Evolutionary conservation across 2,888 invertebrate genomes (phyloP), one percentile per base, ranked within the genome.

Genomic region (Zaprionus obscuricornis): DNA sequence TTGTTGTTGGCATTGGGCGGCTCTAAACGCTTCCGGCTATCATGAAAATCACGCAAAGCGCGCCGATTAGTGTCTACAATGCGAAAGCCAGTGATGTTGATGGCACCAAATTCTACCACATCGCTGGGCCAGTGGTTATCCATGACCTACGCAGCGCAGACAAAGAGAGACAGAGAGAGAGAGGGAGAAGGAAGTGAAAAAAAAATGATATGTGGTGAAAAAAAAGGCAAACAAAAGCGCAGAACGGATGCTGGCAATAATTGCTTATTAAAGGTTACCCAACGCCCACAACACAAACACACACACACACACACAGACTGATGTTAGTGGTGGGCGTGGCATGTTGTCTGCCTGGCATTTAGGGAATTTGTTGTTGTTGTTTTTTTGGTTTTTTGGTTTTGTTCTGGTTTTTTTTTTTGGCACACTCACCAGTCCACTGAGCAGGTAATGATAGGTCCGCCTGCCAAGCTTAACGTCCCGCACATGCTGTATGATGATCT

Each of bases 31-130:
- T 94, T 94, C 96, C 98, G 97, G 79, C 94, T 95, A 87, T 95
- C 95, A 88, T 97, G 93, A 91, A 97, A 97, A 88, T 96, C 95
- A 91, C 94, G 94, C 76, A 97, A 96, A 88, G 94, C 93, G 87
- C 94, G 94, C 87, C 95, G 93, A 79, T 94, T 93, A 84, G 93
- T 93, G 91, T 98, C 97, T 72, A 98, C 94, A 88, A 99, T 95
- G 81, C 98, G 95, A 91, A 99, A 99, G 62, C 98, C 99, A 17
- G 98, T 98, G 86, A 99, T 97, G 92, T 99, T 99, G 88, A 99
- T 96, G 81, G 98, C 98, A 39, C 98, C 98, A 90, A 96, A 98
- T 92, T 98, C 97, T 79, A 96, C 95, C 83, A 98, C 95, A 92
- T 97, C 97, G 87, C 95, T 95, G 89, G 98, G 97, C 96, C 97